A percentile compares a stretch with the other conserved stretches of the same genome.
Evolutionary conservation across 2,888 invertebrate genomes (phyloP).

Genomic region (Urechis unicinctus): DNA sequence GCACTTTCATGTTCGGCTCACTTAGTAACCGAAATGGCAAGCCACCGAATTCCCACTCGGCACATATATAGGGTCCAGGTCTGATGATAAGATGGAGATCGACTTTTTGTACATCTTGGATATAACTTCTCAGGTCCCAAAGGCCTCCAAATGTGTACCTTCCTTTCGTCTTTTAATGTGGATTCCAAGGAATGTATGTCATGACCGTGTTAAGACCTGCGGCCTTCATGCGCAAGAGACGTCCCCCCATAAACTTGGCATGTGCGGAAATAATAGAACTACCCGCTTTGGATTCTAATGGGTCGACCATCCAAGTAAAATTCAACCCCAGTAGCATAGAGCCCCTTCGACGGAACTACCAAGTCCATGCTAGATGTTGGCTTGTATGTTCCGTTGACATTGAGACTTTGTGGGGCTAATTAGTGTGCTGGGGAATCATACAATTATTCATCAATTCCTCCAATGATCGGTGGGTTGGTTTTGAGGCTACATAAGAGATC

Average conservation of each 20-base stretch:
- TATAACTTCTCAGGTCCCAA: conserved; percentile 13
- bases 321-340: background rate
- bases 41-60: conserved; percentile 26
- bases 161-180: conserved; percentile 18
- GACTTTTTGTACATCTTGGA: conserved; percentile 17
- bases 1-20: conserved; percentile 50
- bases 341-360: conserved; percentile 4
- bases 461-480: too few relatives aligned
- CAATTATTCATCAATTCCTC: too few relatives aligned
- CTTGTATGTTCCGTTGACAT: too few relatives aligned
- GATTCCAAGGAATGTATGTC: conserved; percentile 25
- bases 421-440: too few relatives aligned
- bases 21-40: conserved; percentile 50
- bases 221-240: conserved; percentile 20
- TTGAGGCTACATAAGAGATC: too few relatives aligned
- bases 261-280: conserved; percentile 21
- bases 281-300: conserved; percentile 17
- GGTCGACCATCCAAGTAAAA: conserved; percentile 17
- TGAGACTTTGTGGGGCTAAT: too few relatives aligned
- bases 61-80: conserved; percentile 24
- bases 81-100: conserved; percentile 22
- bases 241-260: conserved; percentile 16
- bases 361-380: too few relatives aligned
- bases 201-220: conserved; percentile 23
- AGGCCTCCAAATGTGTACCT: conserved; percentile 1